Percentiles rank a stretch among this genome's conserved stretches.
These are phyloP conservation scores for Dendropsophus ebraccatus DNA, from an alignment of 2,113 vertebrate species.

Conservation along the genomic window DNA sequence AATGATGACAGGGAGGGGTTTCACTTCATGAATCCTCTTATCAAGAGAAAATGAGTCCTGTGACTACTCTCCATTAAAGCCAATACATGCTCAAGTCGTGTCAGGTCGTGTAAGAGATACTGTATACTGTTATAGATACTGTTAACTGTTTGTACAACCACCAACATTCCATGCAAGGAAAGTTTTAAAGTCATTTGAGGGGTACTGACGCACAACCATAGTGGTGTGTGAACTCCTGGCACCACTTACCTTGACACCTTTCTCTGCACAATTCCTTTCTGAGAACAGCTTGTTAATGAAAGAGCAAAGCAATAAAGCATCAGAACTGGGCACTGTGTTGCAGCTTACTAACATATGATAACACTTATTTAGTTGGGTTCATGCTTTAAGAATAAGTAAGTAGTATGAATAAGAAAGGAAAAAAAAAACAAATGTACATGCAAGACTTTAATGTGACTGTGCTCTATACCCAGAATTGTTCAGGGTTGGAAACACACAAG, in stretches of 20 bases:
- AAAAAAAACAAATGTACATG: background rate
- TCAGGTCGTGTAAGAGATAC: no score
- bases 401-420: background rate
- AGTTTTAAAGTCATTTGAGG: no score
- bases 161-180: no score
- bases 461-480: background rate
- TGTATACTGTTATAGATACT: no score
- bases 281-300: slow-evolving; percentile 68
- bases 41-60: no score
- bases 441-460: background rate
- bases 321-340: slow-evolving; percentile 7
- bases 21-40: no score
- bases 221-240: slow-evolving; percentile 62
- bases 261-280: slow-evolving; percentile 60
- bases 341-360: background rate
- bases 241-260: slow-evolving; percentile 74
- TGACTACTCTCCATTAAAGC: no score
- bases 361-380: background rate
- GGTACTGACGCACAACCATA: no score
- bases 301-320: slow-evolving; percentile 50
- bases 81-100: no score
- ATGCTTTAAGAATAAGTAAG: background rate
- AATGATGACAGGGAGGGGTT: no score
- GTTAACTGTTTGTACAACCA: no score
- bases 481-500: background rate